Base-by-base conservation (phyloP, 2,113 vertebrate genomes). In the Xerus inauris region DNA sequence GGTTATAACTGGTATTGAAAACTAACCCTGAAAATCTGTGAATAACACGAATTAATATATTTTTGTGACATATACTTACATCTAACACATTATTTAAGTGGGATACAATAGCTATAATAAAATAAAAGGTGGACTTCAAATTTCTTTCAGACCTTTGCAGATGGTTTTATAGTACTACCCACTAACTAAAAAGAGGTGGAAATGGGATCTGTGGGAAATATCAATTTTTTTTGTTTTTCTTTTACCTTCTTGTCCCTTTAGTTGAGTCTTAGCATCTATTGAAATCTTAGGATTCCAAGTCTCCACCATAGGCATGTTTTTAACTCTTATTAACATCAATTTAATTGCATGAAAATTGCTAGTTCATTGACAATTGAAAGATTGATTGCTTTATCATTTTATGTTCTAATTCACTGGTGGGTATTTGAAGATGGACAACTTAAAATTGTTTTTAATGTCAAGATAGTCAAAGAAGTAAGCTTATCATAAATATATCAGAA, bases 281-380 rank as follows among this genome's bases (percentile, higher is more conserved):
- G 82, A 98, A 97, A 93, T 87, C 69, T 76, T 96, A 65, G n/a
- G 30, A 38, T 93, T 96, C 65, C 95, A 96, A 96, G 93, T 96
- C 59, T 96, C 38, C 45, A 49, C 88, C 89, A 82, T 84, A 95
- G 82, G 49, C 91, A 64, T 59, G 14, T 94, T 57, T 94, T 57
- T 94, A 97, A 89, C 35, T 97, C 16, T 89, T 94, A 67, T 51
- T 85, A 94, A 64, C 49, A 79, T 73, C 72, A 82, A 14, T 84
- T 84, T 83, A 32, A 76, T 88, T 89, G 64, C 59, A 79, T 80
- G 49, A 91, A 93, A 95, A 85, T 80, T 94, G 14, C 77, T 90
- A 96, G 85, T 59, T 86, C 38, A 59, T n/a, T 73, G 12, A 96
- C 26, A 90, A 57, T 62, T 92, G 67, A 67, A 82, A 75, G 32